Evolutionary conservation across 2,113 vertebrate genomes (phyloP).

Genomic region (Mastomys natalensis): DNA sequence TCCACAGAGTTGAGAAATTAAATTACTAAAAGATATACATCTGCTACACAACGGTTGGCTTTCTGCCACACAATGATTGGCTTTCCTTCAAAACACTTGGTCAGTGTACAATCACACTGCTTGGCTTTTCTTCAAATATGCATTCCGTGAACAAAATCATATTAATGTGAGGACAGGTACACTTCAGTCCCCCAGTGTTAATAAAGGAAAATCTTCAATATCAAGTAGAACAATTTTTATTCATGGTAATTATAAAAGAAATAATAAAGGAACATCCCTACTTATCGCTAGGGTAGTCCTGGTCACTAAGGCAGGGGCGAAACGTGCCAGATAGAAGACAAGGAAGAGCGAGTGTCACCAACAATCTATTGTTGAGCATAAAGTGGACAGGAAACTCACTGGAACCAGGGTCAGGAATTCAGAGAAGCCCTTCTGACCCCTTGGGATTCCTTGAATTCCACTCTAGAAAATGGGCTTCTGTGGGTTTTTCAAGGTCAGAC

Average conservation of each 20-base stretch:
- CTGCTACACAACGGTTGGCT: neutral
- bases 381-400: neutral
- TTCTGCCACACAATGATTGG: neutral
- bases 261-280: neutral
- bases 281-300: neutral
- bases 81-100: slow-evolving; percentile 28
- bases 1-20: neutral
- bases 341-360: neutral
- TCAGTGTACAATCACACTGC: neutral
- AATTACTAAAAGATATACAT: neutral
- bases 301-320: slow-evolving; percentile 35
- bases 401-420: neutral
- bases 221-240: slow-evolving; percentile 19
- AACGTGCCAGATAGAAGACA: neutral
- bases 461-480: neutral
- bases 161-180: neutral
- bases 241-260: slow-evolving; percentile 4
- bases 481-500: neutral
- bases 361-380: neutral
- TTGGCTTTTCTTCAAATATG: slow-evolving; percentile 5
- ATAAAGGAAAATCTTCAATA: slow-evolving; percentile 20
- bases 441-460: neutral
- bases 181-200: neutral
- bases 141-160: neutral
- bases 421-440: neutral